These are phyloP conservation scores for Leguminivora glycinivorella DNA, from an alignment of 1,140 invertebrate genomes.

Conservation along the genomic window DNA sequence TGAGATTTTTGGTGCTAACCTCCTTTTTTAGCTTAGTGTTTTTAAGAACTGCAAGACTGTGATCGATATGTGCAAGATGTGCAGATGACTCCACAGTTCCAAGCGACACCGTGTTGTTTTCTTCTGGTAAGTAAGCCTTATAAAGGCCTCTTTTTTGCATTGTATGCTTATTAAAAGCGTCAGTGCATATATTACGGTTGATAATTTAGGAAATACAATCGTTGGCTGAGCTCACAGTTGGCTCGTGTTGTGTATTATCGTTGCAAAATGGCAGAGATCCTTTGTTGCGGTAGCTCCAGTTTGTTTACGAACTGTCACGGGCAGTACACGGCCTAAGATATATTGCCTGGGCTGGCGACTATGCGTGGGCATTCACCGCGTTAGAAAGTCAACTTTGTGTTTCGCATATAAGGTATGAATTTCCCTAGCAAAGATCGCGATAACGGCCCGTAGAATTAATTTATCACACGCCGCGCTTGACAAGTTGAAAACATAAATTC, in stretches of 20 bases:
- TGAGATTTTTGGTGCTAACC: slow-evolving; percentile 71
- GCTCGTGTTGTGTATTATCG: slow-evolving; percentile 37
- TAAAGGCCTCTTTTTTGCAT: slow-evolving; percentile 10
- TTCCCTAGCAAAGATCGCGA: slow-evolving; percentile 39
- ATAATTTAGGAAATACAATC: background rate
- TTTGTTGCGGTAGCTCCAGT: slow-evolving; percentile 77
- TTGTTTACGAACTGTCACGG: slow-evolving; percentile 79
- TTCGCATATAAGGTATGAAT: slow-evolving; percentile 40
- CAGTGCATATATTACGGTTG: background rate
- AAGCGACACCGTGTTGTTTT: slow-evolving; percentile 50
- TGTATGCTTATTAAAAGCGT: slow-evolving; percentile 4
- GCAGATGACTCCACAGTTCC: slow-evolving; percentile 72
- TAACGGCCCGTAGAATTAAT: slow-evolving; percentile 78
- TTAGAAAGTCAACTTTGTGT: slow-evolving; percentile 47
- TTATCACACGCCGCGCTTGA: slow-evolving; percentile 79
- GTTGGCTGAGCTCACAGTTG: slow-evolving; percentile 28
- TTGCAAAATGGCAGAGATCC: slow-evolving; percentile 48
- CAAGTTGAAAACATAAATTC: slow-evolving; percentile 80
- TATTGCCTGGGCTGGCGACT: slow-evolving; percentile 79
- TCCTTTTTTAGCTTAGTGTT: slow-evolving; percentile 71
- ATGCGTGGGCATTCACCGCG: slow-evolving; percentile 61
- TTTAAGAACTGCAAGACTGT: slow-evolving; percentile 75
- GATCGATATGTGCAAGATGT: slow-evolving; percentile 78
- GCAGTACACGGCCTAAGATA: slow-evolving; percentile 78
- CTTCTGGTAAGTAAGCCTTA: slow-evolving; percentile 61